phyloP scores from a whole-genome alignment of 2,113 vertebrate species.

The Abramis brama region DNA sequence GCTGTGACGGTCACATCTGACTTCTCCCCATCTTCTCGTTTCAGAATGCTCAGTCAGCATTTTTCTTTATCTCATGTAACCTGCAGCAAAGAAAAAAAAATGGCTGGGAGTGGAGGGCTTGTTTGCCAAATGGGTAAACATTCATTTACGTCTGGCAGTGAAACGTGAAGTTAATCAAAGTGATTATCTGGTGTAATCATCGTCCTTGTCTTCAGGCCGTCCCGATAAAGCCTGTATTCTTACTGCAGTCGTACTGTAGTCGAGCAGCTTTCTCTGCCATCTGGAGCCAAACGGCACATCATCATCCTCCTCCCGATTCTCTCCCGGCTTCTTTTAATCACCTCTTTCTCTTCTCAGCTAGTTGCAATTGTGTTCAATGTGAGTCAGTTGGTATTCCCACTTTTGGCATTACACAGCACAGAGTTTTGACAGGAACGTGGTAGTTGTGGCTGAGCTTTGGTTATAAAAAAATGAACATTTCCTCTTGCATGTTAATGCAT shows the following conservation, averaged over 20 bases:
- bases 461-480: not conserved
- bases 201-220: constrained; percentile 58
- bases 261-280: constrained; percentile 36
- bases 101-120: constrained; percentile 50
- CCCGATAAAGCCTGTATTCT: constrained; percentile 49
- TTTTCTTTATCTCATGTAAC: constrained; percentile 49
- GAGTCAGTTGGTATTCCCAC: not conserved
- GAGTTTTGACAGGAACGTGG: not conserved
- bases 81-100: constrained; percentile 8
- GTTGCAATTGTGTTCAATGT: not conserved
- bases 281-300: constrained; percentile 38
- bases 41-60: constrained; percentile 67
- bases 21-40: constrained; percentile 47
- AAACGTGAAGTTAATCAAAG: constrained; percentile 76
- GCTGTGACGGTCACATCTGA: constrained; percentile 61
- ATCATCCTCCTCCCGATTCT: constrained; percentile 4
- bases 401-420: not conserved
- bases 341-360: not conserved
- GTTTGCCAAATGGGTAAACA: constrained; percentile 75
- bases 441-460: not conserved
- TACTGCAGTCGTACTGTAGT: constrained; percentile 14
- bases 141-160: constrained; percentile 73
- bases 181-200: constrained; percentile 71
- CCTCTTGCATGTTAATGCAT: not conserved
- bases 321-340: not conserved